phyloP scores from a whole-genome alignment of 1,140 invertebrate species.

The Bombus sylvicola region DNA sequence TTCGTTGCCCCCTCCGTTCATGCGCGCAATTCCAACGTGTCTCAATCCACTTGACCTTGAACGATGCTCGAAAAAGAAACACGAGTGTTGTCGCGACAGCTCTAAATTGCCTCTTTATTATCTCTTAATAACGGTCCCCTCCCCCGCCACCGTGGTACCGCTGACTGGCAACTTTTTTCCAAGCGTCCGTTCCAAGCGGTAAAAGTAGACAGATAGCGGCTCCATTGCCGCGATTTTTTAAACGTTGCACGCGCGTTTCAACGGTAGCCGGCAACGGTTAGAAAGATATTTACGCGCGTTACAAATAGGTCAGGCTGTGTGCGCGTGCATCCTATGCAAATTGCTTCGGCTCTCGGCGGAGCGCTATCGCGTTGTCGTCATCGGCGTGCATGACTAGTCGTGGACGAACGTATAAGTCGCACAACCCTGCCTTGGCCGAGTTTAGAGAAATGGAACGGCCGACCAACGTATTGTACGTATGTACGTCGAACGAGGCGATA shows the following conservation, averaged over 20 bases:
- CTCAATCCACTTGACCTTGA: conserved; percentile 15
- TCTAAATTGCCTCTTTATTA: conserved; percentile 28
- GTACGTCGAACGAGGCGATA: not conserved
- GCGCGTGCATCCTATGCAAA: conserved; percentile 44
- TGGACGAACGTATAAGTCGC: conserved; percentile 9
- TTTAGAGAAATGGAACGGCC: conserved; percentile 59
- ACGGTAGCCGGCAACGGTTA: no score
- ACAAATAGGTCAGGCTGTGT: conserved; percentile 34
- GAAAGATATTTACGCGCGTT: not conserved
- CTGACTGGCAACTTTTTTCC: not conserved
- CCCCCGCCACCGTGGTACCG: not conserved
- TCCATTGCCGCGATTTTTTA: not conserved
- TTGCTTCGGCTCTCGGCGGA: conserved; percentile 15
- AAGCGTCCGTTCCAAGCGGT: not conserved
- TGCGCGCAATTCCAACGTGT: not conserved
- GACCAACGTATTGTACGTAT: not conserved
- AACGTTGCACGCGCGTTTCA: not conserved
- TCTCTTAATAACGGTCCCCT: not conserved
- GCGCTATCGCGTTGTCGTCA: conserved; percentile 40
- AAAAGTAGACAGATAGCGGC: not conserved
- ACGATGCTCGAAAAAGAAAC: not conserved
- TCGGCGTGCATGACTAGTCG: conserved; percentile 42
- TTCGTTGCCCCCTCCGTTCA: not conserved
- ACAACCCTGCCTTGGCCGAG: conserved; percentile 65
- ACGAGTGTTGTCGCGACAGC: not conserved